A percentile compares a stretch with the other conserved stretches of the same genome.
phyloP scores from a whole-genome alignment of 1,140 invertebrate species.

The Onthophagus taurus region DNA sequence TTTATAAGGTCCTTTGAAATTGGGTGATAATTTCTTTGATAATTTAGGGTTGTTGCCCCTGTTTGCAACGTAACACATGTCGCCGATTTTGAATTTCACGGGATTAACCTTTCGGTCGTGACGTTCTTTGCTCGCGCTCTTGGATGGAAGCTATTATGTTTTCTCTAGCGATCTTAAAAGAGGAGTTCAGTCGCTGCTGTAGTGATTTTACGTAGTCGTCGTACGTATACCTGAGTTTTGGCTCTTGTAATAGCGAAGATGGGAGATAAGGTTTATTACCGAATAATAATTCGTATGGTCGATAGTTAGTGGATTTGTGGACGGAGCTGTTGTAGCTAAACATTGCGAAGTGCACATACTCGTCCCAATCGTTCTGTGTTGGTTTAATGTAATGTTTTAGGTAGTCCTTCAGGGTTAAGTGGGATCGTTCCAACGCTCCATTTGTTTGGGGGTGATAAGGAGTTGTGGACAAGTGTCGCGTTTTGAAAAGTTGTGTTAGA shows the following conservation, averaged over 20 bases:
- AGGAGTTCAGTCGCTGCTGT: not conserved
- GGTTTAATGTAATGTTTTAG: constrained; percentile 34
- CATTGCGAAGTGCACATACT: constrained; percentile 32
- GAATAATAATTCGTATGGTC: constrained; percentile 28
- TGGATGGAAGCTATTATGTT: constrained; percentile 4
- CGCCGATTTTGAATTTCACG: not conserved
- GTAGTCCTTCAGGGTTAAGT: constrained; percentile 36
- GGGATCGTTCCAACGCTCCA: constrained; percentile 30
- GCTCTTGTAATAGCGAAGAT: not conserved
- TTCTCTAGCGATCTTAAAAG: constrained; percentile 3
- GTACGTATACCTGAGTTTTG: constrained; percentile 13
- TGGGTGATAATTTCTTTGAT: constrained; percentile 24
- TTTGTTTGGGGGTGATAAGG: constrained; percentile 13
- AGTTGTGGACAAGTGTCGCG: constrained; percentile 19
- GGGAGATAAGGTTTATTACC: constrained; percentile 12
- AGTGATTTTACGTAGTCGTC: constrained; percentile 7
- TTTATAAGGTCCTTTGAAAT: constrained; percentile 14
- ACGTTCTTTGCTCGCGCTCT: constrained; percentile 4
- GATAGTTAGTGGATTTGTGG: constrained; percentile 24
- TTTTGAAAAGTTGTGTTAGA: constrained; percentile 25
- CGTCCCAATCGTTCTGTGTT: constrained; percentile 35
- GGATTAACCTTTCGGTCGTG: constrained; percentile 16
- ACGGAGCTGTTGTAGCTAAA: constrained; percentile 34
- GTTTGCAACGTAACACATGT: constrained; percentile 6
- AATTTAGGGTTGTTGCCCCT: not conserved